Base-by-base conservation (phyloP, 2,797 vertebrate species). In the Neosilurus mollespiculum region DNA sequence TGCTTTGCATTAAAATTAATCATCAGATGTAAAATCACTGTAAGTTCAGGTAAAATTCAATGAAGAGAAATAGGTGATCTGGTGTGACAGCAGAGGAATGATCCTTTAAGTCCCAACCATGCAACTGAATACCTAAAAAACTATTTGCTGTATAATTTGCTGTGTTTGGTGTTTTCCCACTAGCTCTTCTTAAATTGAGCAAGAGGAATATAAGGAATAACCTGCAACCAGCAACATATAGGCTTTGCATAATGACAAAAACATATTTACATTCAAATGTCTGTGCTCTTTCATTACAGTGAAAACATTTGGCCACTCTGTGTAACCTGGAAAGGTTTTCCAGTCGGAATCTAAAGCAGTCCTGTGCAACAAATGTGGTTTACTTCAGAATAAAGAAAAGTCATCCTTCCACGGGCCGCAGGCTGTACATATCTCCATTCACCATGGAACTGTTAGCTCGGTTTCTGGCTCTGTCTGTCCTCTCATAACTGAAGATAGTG, bases 401-500 rank as follows among this genome's bases (percentile, higher is more conserved):
- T 34, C 83, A 95, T 89, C 94, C 94, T 88, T 94, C 92, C 85
- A 95, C 93, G 1, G 93, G 92, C 75, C 87, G 91, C 65, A 91
- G 93, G 85, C 91, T 94, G 77, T 96, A 96, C 69, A 93, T 92
- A 79, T 94, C 92, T 0, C 95, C 95, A 0, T 95, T 96, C 87
- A 92, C 91, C 51, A 93, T 2, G 0, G 92, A 89, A 72, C 94
- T 54, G 1, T 94, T 92, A 79, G 89, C 54, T 82, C 93, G 89
- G 81, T 91, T 93, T 81, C 92, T 92, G 86, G 93, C 92, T 87
- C 92, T 94, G 86, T 94, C 92, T 3, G 91, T 87, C 75, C 94
- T 94, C 78, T 95, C 95, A 71, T 92, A 93, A 89, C 94, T 96
- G 92, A 96, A 96, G 89, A 96, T 92, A 22, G 95, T 94, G 90